Percentiles rank a stretch among this genome's conserved stretches.
phyloP scores from a whole-genome alignment of 2,113 vertebrate species.

The Perca flavescens region DNA sequence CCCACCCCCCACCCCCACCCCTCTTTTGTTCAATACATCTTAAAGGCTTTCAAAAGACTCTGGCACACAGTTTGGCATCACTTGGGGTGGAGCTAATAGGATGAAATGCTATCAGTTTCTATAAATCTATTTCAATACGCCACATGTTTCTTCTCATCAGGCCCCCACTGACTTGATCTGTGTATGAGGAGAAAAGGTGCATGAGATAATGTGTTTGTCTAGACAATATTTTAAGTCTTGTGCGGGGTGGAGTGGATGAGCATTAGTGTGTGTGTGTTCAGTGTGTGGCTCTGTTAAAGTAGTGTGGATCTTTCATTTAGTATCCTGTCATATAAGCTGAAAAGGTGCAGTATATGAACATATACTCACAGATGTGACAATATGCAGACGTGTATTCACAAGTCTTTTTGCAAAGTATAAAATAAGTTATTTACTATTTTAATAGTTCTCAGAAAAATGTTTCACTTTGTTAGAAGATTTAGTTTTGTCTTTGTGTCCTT shows the following conservation, averaged over 20 bases:
- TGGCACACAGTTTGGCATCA: constrained; percentile 59
- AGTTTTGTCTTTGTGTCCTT: not conserved
- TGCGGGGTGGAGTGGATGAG: constrained; percentile 19
- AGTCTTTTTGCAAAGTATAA: not conserved
- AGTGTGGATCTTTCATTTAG: constrained; percentile 13
- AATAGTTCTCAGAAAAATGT: not conserved
- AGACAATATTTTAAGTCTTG: constrained; percentile 59
- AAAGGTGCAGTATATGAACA: not conserved
- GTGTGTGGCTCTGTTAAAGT: constrained; percentile 14
- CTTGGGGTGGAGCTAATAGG: constrained; percentile 62
- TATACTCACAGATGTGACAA: not conserved
- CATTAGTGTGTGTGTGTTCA: constrained; percentile 23
- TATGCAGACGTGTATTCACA: not conserved
- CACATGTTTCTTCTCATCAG: constrained; percentile 62
- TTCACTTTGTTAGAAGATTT: not conserved
- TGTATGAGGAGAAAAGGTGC: constrained; percentile 68
- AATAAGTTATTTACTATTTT: not conserved
- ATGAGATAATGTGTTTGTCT: constrained; percentile 74
- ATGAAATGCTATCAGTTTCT: constrained; percentile 75
- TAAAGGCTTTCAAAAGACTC: constrained; percentile 76
- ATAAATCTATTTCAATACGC: constrained; percentile 79
- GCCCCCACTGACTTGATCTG: constrained; percentile 63
- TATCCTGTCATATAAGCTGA: constrained; percentile 11
- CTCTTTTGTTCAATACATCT: constrained; percentile 79
- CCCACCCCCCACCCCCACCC: not conserved